phyloP scores from a whole-genome alignment of 2,888 invertebrate genomes.

The Netelia virgata region DNA sequence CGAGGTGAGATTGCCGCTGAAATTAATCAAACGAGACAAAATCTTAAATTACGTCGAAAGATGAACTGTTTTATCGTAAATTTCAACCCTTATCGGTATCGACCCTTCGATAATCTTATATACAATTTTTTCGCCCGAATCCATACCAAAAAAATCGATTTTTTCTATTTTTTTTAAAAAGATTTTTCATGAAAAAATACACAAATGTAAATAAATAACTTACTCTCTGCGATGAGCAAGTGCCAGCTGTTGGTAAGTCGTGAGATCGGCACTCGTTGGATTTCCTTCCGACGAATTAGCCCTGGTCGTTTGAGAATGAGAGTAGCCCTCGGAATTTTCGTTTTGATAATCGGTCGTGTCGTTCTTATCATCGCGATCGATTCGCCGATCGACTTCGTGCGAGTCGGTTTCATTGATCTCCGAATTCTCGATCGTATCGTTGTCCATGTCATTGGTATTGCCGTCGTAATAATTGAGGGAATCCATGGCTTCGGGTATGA shows the following conservation, averaged over 20 bases:
- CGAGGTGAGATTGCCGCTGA: conserved; percentile 81
- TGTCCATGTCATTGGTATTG: conserved; percentile 57
- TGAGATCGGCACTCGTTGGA: conserved; percentile 74
- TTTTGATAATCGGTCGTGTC: conserved; percentile 73
- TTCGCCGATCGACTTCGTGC: conserved; percentile 38
- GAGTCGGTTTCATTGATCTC: conserved; percentile 29
- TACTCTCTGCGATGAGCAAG: conserved; percentile 80
- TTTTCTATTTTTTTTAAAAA: too few species aligned
- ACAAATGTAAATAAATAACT: conserved; percentile 69
- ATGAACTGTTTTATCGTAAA: not conserved
- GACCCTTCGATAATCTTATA: too few species aligned
- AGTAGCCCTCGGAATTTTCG: conserved; percentile 62
- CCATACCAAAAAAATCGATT: conserved; percentile 4
- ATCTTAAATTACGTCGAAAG: not conserved
- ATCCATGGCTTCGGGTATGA: conserved; percentile 79
- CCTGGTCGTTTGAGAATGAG: conserved; percentile 64
- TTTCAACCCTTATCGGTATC: not conserved
- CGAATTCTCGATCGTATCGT: conserved; percentile 73
- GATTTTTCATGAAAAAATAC: conserved; percentile 21
- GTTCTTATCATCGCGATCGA: conserved; percentile 63
- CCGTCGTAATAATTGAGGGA: conserved; percentile 74
- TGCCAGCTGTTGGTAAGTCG: conserved; percentile 77
- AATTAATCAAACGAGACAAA: conserved; percentile 75
- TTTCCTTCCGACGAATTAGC: conserved; percentile 67
- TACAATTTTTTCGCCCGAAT: not conserved